Evolutionary conservation across 37 sponge, comb jelly and placozoan genomes (phyloP).

Genomic region (Tethya wilhelma): DNA sequence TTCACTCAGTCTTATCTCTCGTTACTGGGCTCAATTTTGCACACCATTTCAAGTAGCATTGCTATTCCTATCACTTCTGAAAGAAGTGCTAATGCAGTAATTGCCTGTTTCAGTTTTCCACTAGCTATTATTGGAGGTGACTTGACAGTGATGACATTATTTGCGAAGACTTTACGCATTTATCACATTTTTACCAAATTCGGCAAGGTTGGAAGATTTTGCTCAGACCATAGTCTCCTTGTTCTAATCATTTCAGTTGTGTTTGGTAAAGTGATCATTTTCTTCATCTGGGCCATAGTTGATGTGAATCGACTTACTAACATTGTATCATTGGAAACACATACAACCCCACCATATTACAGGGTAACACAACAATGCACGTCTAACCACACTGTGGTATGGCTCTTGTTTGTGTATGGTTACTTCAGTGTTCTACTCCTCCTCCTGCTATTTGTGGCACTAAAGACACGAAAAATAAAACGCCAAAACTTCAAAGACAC

Average conservation of each 20-base stretch:
- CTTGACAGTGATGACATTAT: conserved; percentile 8
- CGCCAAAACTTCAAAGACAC: conserved; percentile 25
- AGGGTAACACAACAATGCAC: conserved; percentile 6
- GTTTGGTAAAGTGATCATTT: neutral
- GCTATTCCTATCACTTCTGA: neutral
- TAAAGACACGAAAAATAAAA: conserved; percentile 20
- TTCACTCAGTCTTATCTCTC: conserved; percentile 18
- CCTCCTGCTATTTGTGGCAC: neutral
- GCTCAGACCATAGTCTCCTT: conserved; percentile 6
- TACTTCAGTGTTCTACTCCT: neutral
- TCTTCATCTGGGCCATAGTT: conserved; percentile 1
- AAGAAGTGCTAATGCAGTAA: too few species aligned
- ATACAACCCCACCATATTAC: neutral
- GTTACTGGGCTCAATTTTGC: neutral
- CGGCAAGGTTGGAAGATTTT: neutral
- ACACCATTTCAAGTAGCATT: neutral
- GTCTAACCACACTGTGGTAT: neutral
- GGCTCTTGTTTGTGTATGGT: neutral
- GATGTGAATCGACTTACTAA: neutral
- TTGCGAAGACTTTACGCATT: conserved; percentile 3
- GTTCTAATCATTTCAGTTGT: conserved; percentile 1
- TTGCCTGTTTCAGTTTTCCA: too few species aligned
- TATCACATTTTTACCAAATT: conserved; percentile 4
- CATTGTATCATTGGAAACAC: neutral
- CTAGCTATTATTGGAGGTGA: conserved; percentile 11